These are phyloP conservation scores for Probaryconus sp. DNA, from an alignment of 1,140 invertebrate species.

Conservation along the genomic window DNA sequence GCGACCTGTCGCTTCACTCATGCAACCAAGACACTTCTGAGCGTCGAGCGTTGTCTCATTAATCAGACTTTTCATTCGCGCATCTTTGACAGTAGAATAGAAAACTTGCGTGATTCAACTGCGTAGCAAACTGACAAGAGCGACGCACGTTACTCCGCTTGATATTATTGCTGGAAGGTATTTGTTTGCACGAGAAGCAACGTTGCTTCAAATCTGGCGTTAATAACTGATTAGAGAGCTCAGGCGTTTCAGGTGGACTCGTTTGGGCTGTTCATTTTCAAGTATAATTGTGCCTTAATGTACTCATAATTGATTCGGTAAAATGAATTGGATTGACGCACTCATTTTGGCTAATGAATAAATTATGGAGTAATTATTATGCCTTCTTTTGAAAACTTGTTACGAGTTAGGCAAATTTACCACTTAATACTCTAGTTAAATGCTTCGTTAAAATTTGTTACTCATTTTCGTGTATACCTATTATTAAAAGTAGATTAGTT, in stretches of 20 bases:
- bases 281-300: conserved; percentile 9
- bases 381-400: no score
- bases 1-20: conserved; percentile 47
- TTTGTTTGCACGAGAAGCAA: conserved; percentile 37
- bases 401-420: no score
- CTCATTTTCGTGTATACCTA: no score
- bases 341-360: no score
- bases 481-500: no score
- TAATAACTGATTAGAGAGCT: conserved; percentile 24
- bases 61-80: conserved; percentile 61
- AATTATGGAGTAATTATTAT: no score
- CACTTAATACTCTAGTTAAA: no score
- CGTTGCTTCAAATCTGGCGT: conserved; percentile 21
- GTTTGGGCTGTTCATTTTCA: neutral
- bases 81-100: conserved; percentile 58
- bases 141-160: neutral
- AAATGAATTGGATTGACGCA: no score
- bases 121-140: conserved; percentile 33
- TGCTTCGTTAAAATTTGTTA: no score
- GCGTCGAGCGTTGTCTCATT: conserved; percentile 50
- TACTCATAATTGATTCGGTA: conserved; percentile 15
- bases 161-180: conserved; percentile 41
- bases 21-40: conserved; percentile 43
- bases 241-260: conserved; percentile 5
- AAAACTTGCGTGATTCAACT: conserved; percentile 33